Conservation (phyloP, 2,888 invertebrate species). For the Tortricodes alternella region DNA sequence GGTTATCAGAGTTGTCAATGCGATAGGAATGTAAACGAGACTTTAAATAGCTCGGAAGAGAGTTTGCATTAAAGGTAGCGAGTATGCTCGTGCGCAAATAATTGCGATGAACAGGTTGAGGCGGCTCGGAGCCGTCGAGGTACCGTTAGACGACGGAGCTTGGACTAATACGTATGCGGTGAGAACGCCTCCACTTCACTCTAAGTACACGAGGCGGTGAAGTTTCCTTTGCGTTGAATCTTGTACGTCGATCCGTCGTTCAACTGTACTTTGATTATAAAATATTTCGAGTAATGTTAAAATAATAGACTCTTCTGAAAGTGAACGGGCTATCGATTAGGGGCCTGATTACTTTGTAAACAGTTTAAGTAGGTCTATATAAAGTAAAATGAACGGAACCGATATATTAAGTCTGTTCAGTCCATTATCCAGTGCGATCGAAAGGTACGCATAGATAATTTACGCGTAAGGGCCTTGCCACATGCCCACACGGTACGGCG, state of each 20-base stretch:
- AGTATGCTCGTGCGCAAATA: constrained; percentile 14
- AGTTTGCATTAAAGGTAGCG: background rate
- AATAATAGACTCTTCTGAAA: no score
- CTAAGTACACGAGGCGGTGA: background rate
- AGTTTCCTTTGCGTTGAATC: background rate
- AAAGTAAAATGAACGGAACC: background rate
- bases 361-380: no score
- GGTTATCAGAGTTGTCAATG: background rate
- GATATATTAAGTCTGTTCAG: background rate
- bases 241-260: no score
- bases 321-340: no score
- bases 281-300: no score
- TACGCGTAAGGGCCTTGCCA: no score
- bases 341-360: no score
- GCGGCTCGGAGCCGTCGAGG: background rate
- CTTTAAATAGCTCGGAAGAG: background rate
- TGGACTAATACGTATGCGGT: constrained; percentile 5
- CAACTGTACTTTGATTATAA: no score
- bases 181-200: background rate
- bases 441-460: background rate
- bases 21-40: background rate
- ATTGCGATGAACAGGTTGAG: constrained; percentile 12
- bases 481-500: no score
- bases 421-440: background rate
- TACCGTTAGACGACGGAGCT: constrained; percentile 23